A percentile compares a stretch with the other conserved stretches of the same genome.
phyloP scores from a whole-genome alignment of 2,113 vertebrate genomes.

The Pelusios castaneus region DNA sequence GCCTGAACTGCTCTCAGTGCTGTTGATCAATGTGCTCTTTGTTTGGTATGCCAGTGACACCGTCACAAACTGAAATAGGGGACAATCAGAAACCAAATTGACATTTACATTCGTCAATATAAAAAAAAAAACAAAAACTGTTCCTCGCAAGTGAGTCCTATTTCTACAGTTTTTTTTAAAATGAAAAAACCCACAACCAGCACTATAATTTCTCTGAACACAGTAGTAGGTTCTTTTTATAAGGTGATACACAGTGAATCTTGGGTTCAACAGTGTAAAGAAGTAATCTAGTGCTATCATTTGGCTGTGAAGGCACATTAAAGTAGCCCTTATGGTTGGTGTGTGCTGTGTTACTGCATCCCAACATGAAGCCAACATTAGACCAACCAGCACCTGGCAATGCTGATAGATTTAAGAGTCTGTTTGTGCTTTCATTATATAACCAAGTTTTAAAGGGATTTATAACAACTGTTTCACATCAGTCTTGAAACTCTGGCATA shows the following conservation, averaged over 20 bases:
- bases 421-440: neutral
- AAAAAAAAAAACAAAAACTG: too few relatives aligned
- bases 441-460: neutral
- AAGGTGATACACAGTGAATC: neutral
- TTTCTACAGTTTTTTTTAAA: neutral
- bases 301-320: neutral
- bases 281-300: neutral
- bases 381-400: neutral
- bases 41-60: neutral
- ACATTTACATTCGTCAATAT: neutral
- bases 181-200: neutral
- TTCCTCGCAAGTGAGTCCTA: neutral
- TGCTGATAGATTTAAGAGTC: neutral
- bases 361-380: neutral
- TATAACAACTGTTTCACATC: conserved; percentile 3
- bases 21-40: conserved; percentile 24
- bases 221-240: neutral
- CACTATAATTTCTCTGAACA: neutral
- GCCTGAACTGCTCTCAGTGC: neutral
- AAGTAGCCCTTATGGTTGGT: neutral
- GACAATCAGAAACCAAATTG: neutral
- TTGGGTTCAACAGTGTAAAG: neutral
- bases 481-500: neutral
- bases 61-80: neutral
- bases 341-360: neutral